These are phyloP conservation scores for Gila robusta DNA, from an alignment of 2,797 vertebrate genomes.

Conservation along the genomic window DNA sequence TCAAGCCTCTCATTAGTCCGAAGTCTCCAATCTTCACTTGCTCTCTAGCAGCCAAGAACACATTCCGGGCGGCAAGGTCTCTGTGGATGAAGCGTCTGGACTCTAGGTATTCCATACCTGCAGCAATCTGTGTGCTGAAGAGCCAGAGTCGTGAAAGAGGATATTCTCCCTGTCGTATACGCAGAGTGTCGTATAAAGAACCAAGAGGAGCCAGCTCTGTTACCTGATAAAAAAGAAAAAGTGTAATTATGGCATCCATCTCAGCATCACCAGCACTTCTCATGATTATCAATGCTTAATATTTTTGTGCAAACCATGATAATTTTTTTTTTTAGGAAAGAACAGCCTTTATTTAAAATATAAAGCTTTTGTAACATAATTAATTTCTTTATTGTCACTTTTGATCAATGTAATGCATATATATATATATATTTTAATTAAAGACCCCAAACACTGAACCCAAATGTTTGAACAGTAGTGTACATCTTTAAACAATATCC, in stretches of 20 bases:
- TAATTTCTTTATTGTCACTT: neutral
- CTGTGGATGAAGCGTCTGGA: conserved; percentile 84
- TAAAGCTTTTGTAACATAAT: neutral
- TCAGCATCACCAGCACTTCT: neutral
- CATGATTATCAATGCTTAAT: neutral
- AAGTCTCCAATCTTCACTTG: conserved; percentile 90
- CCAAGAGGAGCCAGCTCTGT: conserved; percentile 86
- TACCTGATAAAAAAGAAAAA: conserved; percentile 74
- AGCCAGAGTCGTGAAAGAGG: conserved; percentile 85
- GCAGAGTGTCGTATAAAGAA: conserved; percentile 84
- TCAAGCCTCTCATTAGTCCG: conserved; percentile 86
- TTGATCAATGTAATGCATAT: neutral
- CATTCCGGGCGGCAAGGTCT: conserved; percentile 87
- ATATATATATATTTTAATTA: neutral
- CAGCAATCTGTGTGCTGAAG: conserved; percentile 84
- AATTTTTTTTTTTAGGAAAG: neutral
- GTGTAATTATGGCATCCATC: neutral
- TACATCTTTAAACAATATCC: neutral
- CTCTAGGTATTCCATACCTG: conserved; percentile 89
- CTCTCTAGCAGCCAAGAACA: conserved; percentile 82
- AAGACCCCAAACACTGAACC: neutral
- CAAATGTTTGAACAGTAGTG: neutral
- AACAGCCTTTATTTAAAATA: neutral
- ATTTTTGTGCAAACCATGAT: neutral
- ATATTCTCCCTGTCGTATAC: conserved; percentile 75